Base-by-base conservation (phyloP, 2,797 vertebrate species). In the Glyptemys insculpta region DNA sequence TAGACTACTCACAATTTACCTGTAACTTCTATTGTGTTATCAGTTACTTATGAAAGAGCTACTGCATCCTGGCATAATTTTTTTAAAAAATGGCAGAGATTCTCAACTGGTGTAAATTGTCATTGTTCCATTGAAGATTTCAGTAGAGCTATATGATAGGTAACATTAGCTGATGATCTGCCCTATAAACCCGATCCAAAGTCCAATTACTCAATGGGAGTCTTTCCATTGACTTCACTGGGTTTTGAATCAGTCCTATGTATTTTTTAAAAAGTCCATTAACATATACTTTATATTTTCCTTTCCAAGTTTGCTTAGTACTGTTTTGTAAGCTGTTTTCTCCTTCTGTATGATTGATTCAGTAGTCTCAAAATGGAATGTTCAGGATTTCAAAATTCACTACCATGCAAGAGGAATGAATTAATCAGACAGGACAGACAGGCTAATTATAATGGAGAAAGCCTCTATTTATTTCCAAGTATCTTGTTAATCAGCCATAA, bases 401-500 rank as follows among this genome's bases (percentile, higher is more conserved):
- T 85, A 79, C 31, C 82, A 65, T 86, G 47, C 81, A 87, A 5
- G 2, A 89, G 87, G 72, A 90, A 44, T 44, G 62, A 92, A 74
- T 89, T 88, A 49, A 95, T 95, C 88, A 92, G 78, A 49, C 79
- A 86, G 96, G 92, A 83, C 85, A 83, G 89, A 29, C 79, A 18
- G 68, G 93, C 86, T 96, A 91, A 96, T 95, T 91, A 87, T 8
- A 94, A 94, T 65, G 59, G n/a, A 81, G 87, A 12, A 85, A 0
- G 16, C 86, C 92, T 87, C 92, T 92, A 15, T 91, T 95, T 95
- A 90, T 92, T 93, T 41, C 88, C 85, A 27, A 95, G 88, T 41
- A 84, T 93, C 93, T 79, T 81, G 76, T 92, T 96, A 95, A 96
- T 97, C 92, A 92, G 80, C 89, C 95, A 65, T 88, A 95, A 93